Base-by-base conservation (phyloP, 2,888 invertebrate genomes). In the Apamea anceps region DNA sequence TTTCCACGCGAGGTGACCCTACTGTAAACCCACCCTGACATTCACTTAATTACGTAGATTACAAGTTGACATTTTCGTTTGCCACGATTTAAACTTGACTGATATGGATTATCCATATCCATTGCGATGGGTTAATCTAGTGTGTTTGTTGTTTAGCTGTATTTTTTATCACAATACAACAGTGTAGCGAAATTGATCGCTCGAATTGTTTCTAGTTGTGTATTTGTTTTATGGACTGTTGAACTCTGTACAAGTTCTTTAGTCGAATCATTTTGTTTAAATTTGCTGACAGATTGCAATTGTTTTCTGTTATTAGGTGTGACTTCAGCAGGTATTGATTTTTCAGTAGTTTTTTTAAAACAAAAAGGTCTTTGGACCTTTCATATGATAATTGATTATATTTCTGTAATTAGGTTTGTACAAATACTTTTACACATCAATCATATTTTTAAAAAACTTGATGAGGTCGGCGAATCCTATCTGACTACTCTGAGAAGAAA, bases 11-110 rank as follows among this genome's bases (percentile, higher is more conserved):
- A 45, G 51, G 66, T 86, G 86, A 81, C 91, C 88, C 88, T 88
- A 85, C 81, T 84, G 88, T 92, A 93, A 95, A 91, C 93, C 94
- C 94, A 86, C 89, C 90, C 92, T 95, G 96, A 96, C 96, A 93
- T 93, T 95, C 95, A 97, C 96, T 96, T 97, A 96, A 97, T 97
- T 96, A 96, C 96, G 90, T 94, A 96, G 96, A 97, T 97, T 96
- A 96, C 94, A 95, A 95, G 93, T 95, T 96, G 96, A 96, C 96
- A 94, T 94, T 96, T 95, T 95, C 94, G 93, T 94, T 92, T 87
- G 90, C 91, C 91, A 92, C 94, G 94, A 94, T 95, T 95, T 94
- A 94, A 95, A 95, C 94, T 94, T 95, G 95, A 95, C 93, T 93
- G 94, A 92, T 93, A 92, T 91, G 96, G 96, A 96, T 96, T 96